Percentiles rank a stretch among this genome's conserved stretches.
Conservation (phyloP, 2,113 vertebrate genomes). For the Plestiodon gilberti region DNA sequence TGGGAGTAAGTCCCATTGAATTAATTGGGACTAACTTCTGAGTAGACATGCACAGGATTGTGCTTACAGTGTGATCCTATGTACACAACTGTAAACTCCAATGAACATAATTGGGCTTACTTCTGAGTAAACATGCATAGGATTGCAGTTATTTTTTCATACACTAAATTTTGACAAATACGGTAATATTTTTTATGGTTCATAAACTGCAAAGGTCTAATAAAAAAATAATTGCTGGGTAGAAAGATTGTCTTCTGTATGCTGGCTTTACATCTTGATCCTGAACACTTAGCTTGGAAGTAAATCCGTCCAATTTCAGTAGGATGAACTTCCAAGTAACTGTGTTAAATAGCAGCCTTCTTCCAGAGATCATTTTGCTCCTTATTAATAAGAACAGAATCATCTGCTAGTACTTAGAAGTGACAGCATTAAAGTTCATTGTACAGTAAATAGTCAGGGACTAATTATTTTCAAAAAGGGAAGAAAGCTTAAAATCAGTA, state of each 20-base stretch:
- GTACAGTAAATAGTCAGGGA: slow-evolving; percentile 69
- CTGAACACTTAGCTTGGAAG: slow-evolving; percentile 1
- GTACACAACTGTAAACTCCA: neutral
- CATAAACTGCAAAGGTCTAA: slow-evolving; percentile 49
- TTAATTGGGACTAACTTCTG: neutral
- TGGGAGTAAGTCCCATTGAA: neutral
- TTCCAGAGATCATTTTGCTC: slow-evolving; percentile 19
- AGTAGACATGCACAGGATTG: neutral
- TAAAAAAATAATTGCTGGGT: slow-evolving; percentile 11
- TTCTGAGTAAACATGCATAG: neutral
- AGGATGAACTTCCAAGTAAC: neutral
- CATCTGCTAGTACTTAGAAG: slow-evolving; percentile 57
- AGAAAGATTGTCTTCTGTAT: slow-evolving; percentile 41
- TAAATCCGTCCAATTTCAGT: neutral
- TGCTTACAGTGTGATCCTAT: too few relatives aligned
- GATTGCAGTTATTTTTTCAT: neutral
- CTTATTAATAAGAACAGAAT: slow-evolving; percentile 37
- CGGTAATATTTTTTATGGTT: slow-evolving; percentile 7
- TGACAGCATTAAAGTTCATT: slow-evolving; percentile 47
- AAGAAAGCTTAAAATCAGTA: slow-evolving; percentile 64
- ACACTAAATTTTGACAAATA: slow-evolving; percentile 28
- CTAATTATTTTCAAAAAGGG: slow-evolving; percentile 55
- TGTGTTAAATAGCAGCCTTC: neutral
- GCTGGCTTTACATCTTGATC: slow-evolving; percentile 55
- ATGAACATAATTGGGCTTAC: neutral